A percentile compares a stretch with the other conserved stretches of the same genome.
These are phyloP conservation scores for Lamproptera curius DNA, from an alignment of 2,888 invertebrate genomes.

Conservation along the genomic window DNA sequence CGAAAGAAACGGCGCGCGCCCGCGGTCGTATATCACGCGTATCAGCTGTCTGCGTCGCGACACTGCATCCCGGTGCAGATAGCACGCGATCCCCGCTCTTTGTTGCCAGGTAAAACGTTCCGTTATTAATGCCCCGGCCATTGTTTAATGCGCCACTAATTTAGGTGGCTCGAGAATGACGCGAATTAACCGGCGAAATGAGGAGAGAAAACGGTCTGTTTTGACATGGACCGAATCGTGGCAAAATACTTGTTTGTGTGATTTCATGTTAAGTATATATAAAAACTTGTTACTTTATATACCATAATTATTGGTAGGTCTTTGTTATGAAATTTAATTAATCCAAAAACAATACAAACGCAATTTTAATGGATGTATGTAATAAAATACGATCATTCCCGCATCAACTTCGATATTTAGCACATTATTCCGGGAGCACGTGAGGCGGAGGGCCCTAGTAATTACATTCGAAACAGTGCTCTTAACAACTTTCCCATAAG, in stretches of 20 bases:
- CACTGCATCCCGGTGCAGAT: slow-evolving; percentile 59
- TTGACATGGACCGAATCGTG: too few relatives aligned
- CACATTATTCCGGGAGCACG: slow-evolving; percentile 75
- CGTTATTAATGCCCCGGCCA: slow-evolving; percentile 17
- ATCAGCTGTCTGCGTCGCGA: slow-evolving; percentile 46
- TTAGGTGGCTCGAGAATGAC: neutral
- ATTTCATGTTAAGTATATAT: too few relatives aligned
- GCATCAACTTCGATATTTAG: slow-evolving; percentile 51
- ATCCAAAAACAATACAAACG: slow-evolving; percentile 34
- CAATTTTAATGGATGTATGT: slow-evolving; percentile 2
- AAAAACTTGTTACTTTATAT: too few relatives aligned
- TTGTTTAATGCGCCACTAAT: slow-evolving; percentile 9
- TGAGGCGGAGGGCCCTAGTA: slow-evolving; percentile 70
- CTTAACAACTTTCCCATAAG: slow-evolving; percentile 77
- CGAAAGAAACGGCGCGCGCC: slow-evolving; percentile 27
- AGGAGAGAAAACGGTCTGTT: too few relatives aligned
- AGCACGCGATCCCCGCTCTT: slow-evolving; percentile 44
- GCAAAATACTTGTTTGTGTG: too few relatives aligned
- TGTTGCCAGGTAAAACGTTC: slow-evolving; percentile 33
- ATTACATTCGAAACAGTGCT: slow-evolving; percentile 77
- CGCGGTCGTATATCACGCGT: slow-evolving; percentile 59
- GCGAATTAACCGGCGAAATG: too few relatives aligned
- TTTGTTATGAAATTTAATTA: slow-evolving; percentile 4
- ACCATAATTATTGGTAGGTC: too few relatives aligned
- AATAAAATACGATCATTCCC: slow-evolving; percentile 34